These are phyloP conservation scores for Streblospio benedicti DNA, from an alignment of 1,140 invertebrate genomes.

Conservation along the genomic window DNA sequence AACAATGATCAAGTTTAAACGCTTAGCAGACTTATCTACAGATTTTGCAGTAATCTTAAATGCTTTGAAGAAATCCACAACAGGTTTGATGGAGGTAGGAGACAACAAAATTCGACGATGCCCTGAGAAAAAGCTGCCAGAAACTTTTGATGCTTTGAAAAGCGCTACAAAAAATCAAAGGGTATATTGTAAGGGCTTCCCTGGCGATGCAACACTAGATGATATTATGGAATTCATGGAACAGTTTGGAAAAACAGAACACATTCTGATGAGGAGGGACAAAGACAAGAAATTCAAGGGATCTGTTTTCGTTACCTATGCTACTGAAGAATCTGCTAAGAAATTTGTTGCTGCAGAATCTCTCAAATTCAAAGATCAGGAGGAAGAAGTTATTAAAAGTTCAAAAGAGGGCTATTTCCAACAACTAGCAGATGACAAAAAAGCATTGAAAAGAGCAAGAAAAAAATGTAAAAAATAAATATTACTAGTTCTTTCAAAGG, in stretches of 20 bases:
- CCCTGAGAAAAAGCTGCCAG: slow-evolving; percentile 68
- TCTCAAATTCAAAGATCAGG: slow-evolving; percentile 68
- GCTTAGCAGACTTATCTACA: slow-evolving; percentile 63
- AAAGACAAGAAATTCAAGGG: slow-evolving; percentile 52
- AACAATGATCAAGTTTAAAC: slow-evolving; percentile 78
- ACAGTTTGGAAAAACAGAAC: slow-evolving; percentile 62
- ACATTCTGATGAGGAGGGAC: slow-evolving; percentile 56
- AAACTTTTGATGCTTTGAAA: too few species aligned
- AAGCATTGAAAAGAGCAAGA: too few species aligned
- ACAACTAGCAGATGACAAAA: too few species aligned
- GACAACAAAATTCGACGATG: slow-evolving; percentile 70
- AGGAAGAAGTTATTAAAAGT: too few species aligned
- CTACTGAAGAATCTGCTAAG: slow-evolving; percentile 62
- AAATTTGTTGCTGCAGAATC: slow-evolving; percentile 56
- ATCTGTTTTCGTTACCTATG: slow-evolving; percentile 78
- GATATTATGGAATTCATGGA: slow-evolving; percentile 67
- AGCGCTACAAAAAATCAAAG: not conserved
- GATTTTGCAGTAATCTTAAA: slow-evolving; percentile 63
- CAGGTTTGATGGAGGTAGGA: slow-evolving; percentile 63
- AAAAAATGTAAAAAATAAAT: too few species aligned
- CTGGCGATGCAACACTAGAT: slow-evolving; percentile 59
- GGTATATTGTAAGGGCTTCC: slow-evolving; percentile 67
- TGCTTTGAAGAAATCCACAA: slow-evolving; percentile 67
- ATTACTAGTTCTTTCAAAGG: too few species aligned
- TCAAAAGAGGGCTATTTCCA: too few species aligned